A percentile compares a stretch with the other conserved stretches of the same genome.
Conservation (phyloP, 2,888 invertebrate species). For the Macrosiphum euphorbiae region DNA sequence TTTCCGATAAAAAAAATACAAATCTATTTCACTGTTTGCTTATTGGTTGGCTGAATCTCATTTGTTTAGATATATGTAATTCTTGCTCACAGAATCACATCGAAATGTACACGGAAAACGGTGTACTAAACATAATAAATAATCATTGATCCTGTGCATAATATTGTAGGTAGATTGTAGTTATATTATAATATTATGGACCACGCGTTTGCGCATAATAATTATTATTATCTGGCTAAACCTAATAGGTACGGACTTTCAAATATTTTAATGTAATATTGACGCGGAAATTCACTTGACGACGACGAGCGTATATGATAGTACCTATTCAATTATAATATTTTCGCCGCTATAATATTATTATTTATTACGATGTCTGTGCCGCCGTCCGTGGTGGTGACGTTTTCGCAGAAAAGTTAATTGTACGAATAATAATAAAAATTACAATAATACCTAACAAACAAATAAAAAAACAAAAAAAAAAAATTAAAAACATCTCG, state of each 20-base stretch:
- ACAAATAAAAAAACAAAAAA: not conserved
- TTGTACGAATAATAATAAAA: not conserved
- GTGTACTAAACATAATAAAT: not conserved
- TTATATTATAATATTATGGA: not conserved
- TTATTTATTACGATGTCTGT: not conserved
- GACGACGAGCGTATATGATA: not conserved
- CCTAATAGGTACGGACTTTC: not conserved
- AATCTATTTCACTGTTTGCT: not conserved
- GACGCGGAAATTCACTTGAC: not conserved
- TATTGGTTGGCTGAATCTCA: not conserved
- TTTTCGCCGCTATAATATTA: not conserved
- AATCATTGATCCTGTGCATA: not conserved
- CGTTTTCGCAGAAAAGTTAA: not conserved
- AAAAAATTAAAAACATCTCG: not conserved
- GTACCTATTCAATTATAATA: not conserved
- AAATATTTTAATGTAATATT: not conserved
- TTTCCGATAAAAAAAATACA: not conserved
- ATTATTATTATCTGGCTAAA: not conserved
- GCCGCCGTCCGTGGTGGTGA: not conserved
- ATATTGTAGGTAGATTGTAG: not conserved
- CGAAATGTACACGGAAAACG: not conserved
- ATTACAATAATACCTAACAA: not conserved
- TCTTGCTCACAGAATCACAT: not conserved
- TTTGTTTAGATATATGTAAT: not conserved
- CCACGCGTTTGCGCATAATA: not conserved